A percentile compares a stretch with the other conserved stretches of the same genome.
Conservation (phyloP, 2,797 vertebrate species). For the Galagoides demidoff region DNA sequence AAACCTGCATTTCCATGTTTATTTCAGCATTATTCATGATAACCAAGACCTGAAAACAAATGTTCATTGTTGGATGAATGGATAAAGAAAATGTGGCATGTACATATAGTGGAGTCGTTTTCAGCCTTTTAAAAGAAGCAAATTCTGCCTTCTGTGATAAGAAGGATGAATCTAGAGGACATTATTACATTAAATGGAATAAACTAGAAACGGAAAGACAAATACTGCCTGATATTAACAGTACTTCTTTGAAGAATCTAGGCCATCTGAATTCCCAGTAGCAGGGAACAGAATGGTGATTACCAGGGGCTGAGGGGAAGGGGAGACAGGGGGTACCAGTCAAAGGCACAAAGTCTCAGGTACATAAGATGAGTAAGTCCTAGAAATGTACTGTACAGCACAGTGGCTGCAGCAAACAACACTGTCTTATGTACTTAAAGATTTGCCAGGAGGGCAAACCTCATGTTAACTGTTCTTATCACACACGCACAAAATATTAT, state of each 20-base stretch:
- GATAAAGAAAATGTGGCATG: neutral
- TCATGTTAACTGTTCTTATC: neutral
- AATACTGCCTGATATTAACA: neutral
- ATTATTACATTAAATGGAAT: neutral
- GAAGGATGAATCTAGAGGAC: neutral
- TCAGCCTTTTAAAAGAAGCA: neutral
- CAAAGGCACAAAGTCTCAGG: neutral
- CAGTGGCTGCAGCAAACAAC: neutral
- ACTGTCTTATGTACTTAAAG: neutral
- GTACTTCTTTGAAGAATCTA: neutral
- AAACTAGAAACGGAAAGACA: neutral
- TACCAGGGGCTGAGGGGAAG: neutral
- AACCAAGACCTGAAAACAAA: neutral
- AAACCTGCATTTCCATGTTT: neutral
- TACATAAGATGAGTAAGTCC: neutral
- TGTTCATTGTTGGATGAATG: neutral
- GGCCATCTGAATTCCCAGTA: neutral
- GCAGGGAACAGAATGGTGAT: neutral
- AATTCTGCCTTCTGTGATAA: neutral
- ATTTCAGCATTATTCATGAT: neutral
- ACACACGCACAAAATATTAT: neutral
- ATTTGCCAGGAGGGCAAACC: neutral
- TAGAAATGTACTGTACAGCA: neutral
- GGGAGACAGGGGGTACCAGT: too few relatives aligned
- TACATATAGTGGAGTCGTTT: neutral